Conservation (phyloP, 2,888 invertebrate genomes). For the Eristalis pertinax region DNA sequence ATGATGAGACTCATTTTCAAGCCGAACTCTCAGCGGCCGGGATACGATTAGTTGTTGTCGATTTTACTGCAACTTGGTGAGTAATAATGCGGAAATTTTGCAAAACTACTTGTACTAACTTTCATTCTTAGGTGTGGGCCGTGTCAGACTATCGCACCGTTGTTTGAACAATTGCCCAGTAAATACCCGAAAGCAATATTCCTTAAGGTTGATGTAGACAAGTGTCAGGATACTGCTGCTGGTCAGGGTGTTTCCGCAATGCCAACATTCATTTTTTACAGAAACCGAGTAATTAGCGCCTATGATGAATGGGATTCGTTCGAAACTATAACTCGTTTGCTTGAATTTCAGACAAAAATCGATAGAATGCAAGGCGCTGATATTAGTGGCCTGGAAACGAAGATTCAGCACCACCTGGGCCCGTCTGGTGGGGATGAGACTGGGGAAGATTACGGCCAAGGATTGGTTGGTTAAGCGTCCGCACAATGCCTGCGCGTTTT, state of each 20-base stretch:
- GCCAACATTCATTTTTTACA: constrained; percentile 99
- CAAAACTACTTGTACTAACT: background rate
- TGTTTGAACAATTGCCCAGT: constrained; percentile 92
- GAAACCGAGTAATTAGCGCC: constrained; percentile 86
- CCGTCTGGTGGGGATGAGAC: constrained; percentile 84
- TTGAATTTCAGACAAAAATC: constrained; percentile 86
- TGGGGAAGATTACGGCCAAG: constrained; percentile 88
- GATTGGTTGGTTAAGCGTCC: constrained; percentile 76
- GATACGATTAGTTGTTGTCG: constrained; percentile 94
- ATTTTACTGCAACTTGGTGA: constrained; percentile 97
- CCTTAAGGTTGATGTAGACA: constrained; percentile 94
- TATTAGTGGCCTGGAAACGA: constrained; percentile 89
- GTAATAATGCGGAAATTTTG: background rate
- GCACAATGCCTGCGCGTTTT: no score
- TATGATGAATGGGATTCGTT: background rate
- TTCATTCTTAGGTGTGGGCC: constrained; percentile 93
- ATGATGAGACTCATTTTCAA: constrained; percentile 88
- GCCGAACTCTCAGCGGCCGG: constrained; percentile 92
- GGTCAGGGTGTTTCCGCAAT: constrained; percentile 95
- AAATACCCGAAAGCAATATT: constrained; percentile 95
- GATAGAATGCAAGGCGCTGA: constrained; percentile 95
- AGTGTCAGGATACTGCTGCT: constrained; percentile 93
- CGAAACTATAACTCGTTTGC: background rate
- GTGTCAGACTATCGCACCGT: constrained; percentile 95
- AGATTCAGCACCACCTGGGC: constrained; percentile 92